Evolutionary conservation across 2,888 invertebrate species (phyloP), one percentile per base, ranked within the genome.

Genomic region (Patella depressa): DNA sequence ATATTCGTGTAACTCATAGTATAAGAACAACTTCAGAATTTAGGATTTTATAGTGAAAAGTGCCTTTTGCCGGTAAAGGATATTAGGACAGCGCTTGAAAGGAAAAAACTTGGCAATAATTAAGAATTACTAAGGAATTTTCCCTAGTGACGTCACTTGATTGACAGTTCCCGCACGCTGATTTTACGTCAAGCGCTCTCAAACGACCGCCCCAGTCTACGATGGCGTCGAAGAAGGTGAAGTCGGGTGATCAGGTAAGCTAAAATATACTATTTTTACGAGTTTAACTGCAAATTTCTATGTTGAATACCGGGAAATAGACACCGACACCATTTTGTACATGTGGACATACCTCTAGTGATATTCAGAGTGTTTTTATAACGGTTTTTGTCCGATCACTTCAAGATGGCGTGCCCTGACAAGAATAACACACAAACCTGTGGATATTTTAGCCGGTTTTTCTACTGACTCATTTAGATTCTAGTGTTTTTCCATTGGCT

Each of bases 151-250:
- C 84, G 82, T 85, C 82, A 82, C 54, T 79, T 83, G 83, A 85
- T 83, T 83, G 82, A 81, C 82, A 83, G 82, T 72, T 74, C 59
- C 69, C 17, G 53, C 54, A 73, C 71, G 55, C 72, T 70, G 54
- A n/a, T 57, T 74, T 57, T 77, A 77, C 77, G 73, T 77, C 59
- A 71, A 59, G 34, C 72, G 55, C 70, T 76, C 72, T 70, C 53
- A 76, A 55, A 54, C 57, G n/a, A 77, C 75, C 73, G 76, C 78
- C 82, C 76, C 80, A 82, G 79, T 82, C 77, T 73, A 84, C 84
- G 82, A 85, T 85, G 85, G 85, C 85, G 85, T 85, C 85, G 77
- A 85, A 82, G 80, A 85, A 84, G 84, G 82, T 84, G 80, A 84
- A 83, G 77, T 80, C 84, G 78, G 78, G 79, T 65, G 81, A 84